Percentiles rank a stretch among this genome's conserved stretches.
Evolutionary conservation across 2,888 invertebrate genomes (phyloP).

Genomic region (Epinotia nisella): DNA sequence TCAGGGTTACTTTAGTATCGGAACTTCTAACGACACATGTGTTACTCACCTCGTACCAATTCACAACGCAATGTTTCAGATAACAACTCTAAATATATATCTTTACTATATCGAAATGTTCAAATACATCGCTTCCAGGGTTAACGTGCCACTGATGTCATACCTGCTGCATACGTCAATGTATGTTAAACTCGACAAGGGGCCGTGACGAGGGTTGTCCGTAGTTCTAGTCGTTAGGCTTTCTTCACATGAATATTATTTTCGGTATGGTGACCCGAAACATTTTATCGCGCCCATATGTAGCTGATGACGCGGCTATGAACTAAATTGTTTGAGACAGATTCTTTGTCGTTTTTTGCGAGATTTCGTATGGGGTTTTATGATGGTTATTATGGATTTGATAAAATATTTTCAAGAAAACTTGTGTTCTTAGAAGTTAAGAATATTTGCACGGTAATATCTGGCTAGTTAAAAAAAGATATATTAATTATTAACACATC

Average conservation of each 20-base stretch:
- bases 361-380: constrained; percentile 11
- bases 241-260: constrained; percentile 62
- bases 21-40: constrained; percentile 45
- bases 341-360: constrained; percentile 27
- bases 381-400: neutral
- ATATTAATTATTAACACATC: no score
- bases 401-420: neutral
- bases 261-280: constrained; percentile 54
- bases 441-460: no score
- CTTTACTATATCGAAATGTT: neutral
- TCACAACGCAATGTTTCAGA: constrained; percentile 27
- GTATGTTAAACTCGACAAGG: neutral
- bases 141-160: neutral
- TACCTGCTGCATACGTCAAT: neutral
- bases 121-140: constrained; percentile 3
- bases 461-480: no score
- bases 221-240: constrained; percentile 47
- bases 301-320: constrained; percentile 41
- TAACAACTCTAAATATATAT: constrained; percentile 5
- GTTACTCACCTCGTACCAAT: constrained; percentile 40
- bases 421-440: neutral
- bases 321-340: constrained; percentile 43
- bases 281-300: constrained; percentile 55
- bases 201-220: neutral
- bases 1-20: constrained; percentile 55